phyloP scores from a whole-genome alignment of 30 jellyfish, hydroid and myxozoan genomes.

The Rhopilema esculentum region DNA sequence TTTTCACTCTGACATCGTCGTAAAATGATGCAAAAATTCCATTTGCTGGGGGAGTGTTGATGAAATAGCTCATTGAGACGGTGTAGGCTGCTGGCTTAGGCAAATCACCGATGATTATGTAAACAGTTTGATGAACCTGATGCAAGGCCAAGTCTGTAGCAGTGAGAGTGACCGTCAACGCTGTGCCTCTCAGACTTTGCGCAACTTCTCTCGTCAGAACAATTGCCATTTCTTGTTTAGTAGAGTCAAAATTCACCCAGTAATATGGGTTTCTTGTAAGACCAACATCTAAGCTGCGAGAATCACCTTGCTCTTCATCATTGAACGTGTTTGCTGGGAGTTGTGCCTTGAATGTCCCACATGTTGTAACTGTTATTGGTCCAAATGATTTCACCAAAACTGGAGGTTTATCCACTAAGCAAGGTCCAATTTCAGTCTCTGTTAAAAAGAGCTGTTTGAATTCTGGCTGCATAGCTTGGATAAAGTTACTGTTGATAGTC shows the following conservation, averaged over 20 bases:
- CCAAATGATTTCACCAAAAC: conserved; percentile 55
- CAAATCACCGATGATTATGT: conserved; percentile 16
- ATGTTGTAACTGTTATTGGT: conserved; percentile 68
- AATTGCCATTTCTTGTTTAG: conserved; percentile 62
- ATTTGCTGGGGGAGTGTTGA: conserved; percentile 4
- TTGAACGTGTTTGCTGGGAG: conserved; percentile 79
- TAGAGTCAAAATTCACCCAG: conserved; percentile 77
- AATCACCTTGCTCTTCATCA: conserved; percentile 86
- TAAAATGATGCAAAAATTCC: conserved; percentile 31
- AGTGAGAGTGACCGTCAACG: conserved; percentile 38
- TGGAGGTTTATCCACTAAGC: conserved; percentile 77
- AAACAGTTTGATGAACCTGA: conserved; percentile 35
- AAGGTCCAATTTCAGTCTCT: conserved; percentile 70
- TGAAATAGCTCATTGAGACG: conserved; percentile 62
- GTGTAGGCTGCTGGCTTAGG: conserved; percentile 43
- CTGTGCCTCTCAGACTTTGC: neutral
- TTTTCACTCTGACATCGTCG: conserved; percentile 45
- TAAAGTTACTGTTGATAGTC: conserved; percentile 29
- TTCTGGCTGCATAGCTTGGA: conserved; percentile 54
- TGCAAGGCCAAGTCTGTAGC: conserved; percentile 75
- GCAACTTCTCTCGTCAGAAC: conserved; percentile 68
- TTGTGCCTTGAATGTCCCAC: conserved; percentile 42
- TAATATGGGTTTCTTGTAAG: conserved; percentile 16
- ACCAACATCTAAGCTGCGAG: conserved; percentile 64
- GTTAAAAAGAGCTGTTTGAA: conserved; percentile 55